A percentile compares a stretch with the other conserved stretches of the same genome.
These are phyloP conservation scores for Clupea harengus DNA, from an alignment of 2,113 vertebrate species.

Conservation along the genomic window DNA sequence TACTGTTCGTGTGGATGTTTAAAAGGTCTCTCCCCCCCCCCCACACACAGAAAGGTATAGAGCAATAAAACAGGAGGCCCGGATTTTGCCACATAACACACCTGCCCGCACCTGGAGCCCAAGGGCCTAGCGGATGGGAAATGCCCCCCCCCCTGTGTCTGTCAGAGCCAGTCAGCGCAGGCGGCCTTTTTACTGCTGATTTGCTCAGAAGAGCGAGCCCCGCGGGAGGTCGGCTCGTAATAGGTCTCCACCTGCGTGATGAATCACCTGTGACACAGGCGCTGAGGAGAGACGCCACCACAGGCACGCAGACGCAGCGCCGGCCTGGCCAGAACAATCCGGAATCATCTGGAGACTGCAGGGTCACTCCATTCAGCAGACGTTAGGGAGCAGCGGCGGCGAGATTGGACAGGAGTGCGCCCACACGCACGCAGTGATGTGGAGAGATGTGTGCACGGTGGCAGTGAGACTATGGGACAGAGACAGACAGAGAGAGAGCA, in stretches of 20 bases:
- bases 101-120: constrained; percentile 61
- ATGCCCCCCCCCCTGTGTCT: constrained; percentile 59
- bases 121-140: constrained; percentile 58
- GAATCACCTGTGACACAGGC: constrained; percentile 71
- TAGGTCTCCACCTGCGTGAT: constrained; percentile 69
- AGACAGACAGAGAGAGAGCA: not conserved
- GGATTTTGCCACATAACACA: constrained; percentile 45
- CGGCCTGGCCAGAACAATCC: not conserved
- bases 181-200: constrained; percentile 68
- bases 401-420: not conserved
- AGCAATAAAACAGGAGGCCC: constrained; percentile 17
- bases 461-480: not conserved
- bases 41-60: not conserved
- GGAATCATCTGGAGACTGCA: constrained; percentile 2
- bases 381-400: not conserved
- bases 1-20: not conserved
- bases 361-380: not conserved
- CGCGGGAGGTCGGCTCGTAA: constrained; percentile 60
- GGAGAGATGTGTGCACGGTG: not conserved
- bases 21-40: not conserved
- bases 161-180: constrained; percentile 67
- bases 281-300: constrained; percentile 47
- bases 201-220: constrained; percentile 60
- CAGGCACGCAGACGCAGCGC: not conserved
- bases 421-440: not conserved